Conservation (phyloP, 2,113 vertebrate species). For the Calonectris borealis region DNA sequence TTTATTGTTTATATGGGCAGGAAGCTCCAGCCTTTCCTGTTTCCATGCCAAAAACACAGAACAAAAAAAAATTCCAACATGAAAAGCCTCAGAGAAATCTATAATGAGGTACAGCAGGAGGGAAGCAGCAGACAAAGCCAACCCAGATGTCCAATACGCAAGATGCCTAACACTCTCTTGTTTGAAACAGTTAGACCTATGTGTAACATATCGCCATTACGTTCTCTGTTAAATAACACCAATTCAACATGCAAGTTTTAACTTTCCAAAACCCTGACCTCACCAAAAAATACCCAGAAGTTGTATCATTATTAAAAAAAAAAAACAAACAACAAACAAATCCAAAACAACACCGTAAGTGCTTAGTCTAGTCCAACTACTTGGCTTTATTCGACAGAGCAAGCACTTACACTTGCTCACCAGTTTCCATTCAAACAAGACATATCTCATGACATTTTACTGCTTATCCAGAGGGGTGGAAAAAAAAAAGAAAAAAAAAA, state of each 20-base stretch:
- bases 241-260: not conserved
- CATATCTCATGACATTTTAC: not conserved
- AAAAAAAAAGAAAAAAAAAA: not conserved
- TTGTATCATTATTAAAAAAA: not conserved
- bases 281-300: not conserved
- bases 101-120: not conserved
- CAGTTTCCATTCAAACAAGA: not conserved
- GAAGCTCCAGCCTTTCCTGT: constrained; percentile 74
- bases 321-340: not conserved
- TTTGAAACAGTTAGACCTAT: not conserved
- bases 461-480: not conserved
- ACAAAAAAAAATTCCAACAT: not conserved
- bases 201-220: rapidly evolving
- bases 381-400: not conserved
- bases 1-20: constrained; percentile 52
- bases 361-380: not conserved
- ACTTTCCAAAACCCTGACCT: not conserved
- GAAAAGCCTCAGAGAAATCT: not conserved
- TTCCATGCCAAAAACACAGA: constrained; percentile 43
- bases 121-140: not conserved
- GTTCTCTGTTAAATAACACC: not conserved
- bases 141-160: not conserved
- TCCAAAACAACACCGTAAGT: not conserved
- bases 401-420: not conserved
- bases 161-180: not conserved